Percentiles rank a stretch among this genome's conserved stretches.
phyloP scores from a whole-genome alignment of 2,888 invertebrate species.

The Margaritifera margaritifera region DNA sequence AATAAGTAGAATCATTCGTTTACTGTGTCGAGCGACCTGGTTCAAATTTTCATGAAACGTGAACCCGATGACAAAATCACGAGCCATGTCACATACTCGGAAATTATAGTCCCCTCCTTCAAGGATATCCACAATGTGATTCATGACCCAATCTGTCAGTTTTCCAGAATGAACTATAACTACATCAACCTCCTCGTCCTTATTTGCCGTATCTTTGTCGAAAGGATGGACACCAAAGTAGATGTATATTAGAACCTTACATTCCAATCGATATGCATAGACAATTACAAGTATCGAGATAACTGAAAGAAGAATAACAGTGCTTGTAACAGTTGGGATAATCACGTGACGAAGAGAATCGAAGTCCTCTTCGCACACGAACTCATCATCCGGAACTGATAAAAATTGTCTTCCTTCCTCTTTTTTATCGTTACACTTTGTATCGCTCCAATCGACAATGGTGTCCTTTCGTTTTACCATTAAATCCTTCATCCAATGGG shows the following conservation, averaged over 20 bases:
- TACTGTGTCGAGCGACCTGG: slow-evolving; percentile 35
- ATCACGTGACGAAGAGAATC: slow-evolving; percentile 32
- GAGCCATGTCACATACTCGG: slow-evolving; percentile 34
- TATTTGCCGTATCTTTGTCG: slow-evolving; percentile 35
- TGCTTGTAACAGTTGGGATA: slow-evolving; percentile 24
- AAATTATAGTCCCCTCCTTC: slow-evolving; percentile 31
- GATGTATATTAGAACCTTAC: slow-evolving; percentile 44
- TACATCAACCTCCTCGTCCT: slow-evolving; percentile 36
- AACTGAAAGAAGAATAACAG: slow-evolving; percentile 17
- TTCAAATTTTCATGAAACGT: slow-evolving; percentile 47
- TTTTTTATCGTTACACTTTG: slow-evolving; percentile 18
- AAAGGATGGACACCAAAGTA: slow-evolving; percentile 50
- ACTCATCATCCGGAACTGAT: slow-evolving; percentile 30
- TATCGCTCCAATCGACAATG: slow-evolving; percentile 7
- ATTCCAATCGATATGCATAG: slow-evolving; percentile 39
- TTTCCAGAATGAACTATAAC: slow-evolving; percentile 36
- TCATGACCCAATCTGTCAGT: slow-evolving; percentile 38
- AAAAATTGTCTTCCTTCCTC: slow-evolving; percentile 25
- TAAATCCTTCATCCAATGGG: slow-evolving; percentile 34
- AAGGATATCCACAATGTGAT: slow-evolving; percentile 32
- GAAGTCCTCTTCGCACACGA: slow-evolving; percentile 35
- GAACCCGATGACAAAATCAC: slow-evolving; percentile 46
- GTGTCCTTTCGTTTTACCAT: slow-evolving; percentile 6
- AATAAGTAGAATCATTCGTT: slow-evolving; percentile 41
- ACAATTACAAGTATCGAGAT: slow-evolving; percentile 15